Evolutionary conservation across 23 tunicate genomes (phyloP), one percentile per base, ranked within the genome.

Genomic region (Diplosoma virens): DNA sequence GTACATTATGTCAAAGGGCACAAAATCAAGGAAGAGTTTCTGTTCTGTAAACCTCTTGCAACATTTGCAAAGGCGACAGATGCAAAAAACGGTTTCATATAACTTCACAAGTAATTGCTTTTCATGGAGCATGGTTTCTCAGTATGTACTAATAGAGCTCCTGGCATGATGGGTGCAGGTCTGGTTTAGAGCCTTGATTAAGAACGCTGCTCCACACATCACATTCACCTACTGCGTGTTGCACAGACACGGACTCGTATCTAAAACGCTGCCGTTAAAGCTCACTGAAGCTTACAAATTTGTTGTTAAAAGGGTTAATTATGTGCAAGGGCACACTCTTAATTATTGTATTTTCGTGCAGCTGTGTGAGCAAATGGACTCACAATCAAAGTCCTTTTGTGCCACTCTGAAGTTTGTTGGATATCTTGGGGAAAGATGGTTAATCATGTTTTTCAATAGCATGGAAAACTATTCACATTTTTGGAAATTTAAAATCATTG

Each of bases 1-100:
- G 82, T 83, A 5, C 83, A 82, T 33, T 83, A 83, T 36, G 82
- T 83, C 23, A 83, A 83, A 77, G 82, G 65, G 5, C 52, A 58
- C 3, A 53, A 61, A 47, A 77, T 83, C 28, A 76, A 76, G 32
- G 76, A 83, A 47, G 76, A 76, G 52, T 83, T 83, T 83, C 59
- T 83, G 0, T 76, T 83, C 59, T 83, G 88, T 48, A 76, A 83
- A 66, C 82, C 61, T 1, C 76, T 83, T 20, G 66, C 59, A 65
- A 77, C 81, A 34, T 11, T 9, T 45, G 67, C 81, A 32, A 59
- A 77, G 81, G 81, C 81, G 41, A 22, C 25, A 47, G 81, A 77
- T 36, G 71, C 59, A 56, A 77, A 77, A 77, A 59, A 17, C n/a
- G 29, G 20, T 77, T 59, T 77, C 59, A 55, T 32, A 59, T 30